Percentiles rank a stretch among this genome's conserved stretches.
phyloP scores from a whole-genome alignment of 37 sponge, comb jelly and placozoan species.

The Mnemiopsis leidyi region DNA sequence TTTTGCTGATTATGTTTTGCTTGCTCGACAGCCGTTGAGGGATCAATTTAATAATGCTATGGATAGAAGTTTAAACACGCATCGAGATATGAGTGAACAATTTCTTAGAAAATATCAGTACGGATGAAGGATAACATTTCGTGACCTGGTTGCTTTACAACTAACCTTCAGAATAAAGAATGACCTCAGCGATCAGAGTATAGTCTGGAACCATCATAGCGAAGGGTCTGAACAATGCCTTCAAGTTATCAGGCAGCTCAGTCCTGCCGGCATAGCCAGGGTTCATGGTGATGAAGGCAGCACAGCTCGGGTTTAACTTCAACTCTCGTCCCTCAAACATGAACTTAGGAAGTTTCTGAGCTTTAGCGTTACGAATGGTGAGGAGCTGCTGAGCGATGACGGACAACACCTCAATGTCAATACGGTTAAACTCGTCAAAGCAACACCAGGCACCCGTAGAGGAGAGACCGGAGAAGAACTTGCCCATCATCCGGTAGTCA shows the following conservation, averaged over 20 bases:
- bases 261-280: constrained; percentile 99
- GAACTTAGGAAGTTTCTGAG: constrained; percentile 79
- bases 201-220: constrained; percentile 99
- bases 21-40: too few relatives aligned
- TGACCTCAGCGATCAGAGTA: constrained; percentile 98
- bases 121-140: too few relatives aligned
- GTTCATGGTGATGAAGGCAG: constrained; percentile 98
- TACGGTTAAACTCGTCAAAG: constrained; percentile 98
- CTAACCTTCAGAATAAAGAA: constrained; percentile 90
- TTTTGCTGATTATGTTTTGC: too few relatives aligned
- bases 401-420: constrained; percentile 98
- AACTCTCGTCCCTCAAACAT: constrained; percentile 98
- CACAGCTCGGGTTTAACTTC: constrained; percentile 86
- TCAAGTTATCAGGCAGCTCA: constrained; percentile 96
- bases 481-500: constrained; percentile 98
- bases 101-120: too few relatives aligned
- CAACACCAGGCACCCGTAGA: constrained; percentile 99
- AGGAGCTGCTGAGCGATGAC: constrained; percentile 98
- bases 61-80: too few relatives aligned
- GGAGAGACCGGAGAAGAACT: constrained; percentile 99
- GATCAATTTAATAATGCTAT: too few relatives aligned
- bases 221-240: constrained; percentile 97
- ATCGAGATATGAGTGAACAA: too few relatives aligned
- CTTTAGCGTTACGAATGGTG: constrained; percentile 93
- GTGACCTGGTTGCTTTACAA: too few relatives aligned